Base-by-base conservation (phyloP, 2,797 vertebrate species). In the Sebastes matsubarae region DNA sequence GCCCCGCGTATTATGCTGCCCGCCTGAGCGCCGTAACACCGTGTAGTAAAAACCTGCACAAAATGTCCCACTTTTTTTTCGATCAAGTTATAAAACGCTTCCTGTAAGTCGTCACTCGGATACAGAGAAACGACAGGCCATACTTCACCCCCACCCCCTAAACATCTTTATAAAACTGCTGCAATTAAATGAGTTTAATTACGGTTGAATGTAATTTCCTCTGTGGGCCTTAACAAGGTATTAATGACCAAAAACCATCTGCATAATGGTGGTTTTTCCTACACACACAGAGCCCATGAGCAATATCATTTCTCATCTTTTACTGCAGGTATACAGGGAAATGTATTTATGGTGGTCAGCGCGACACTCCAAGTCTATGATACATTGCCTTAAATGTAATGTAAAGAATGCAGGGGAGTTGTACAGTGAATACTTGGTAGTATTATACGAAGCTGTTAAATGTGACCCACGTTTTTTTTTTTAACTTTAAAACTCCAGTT, bases 331-430 rank as follows among this genome's bases (percentile, higher is more conserved):
- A 79, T 72, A 88, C 87, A 93, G 87, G 86, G 85, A 91, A 82
- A 79, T 77, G 75, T 46, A 74, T 92, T 83, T 86, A 30, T 38
- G 69, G 34, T 79, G 78, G 72, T 71, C 64, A 75, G 68, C 65
- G 46, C 74, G 82, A 77, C 68, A 59, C 81, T 86, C 75, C 72
- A 57, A 57, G 85, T 87, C 69, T 87, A 42, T 82, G 78, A 90
- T 85, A 68, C 86, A 89, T 92, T 93, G 94, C 93, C 94, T 96
- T 95, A 95, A 92, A 87, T 87, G 81, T 91, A 87, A 84, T 76
- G 63, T 85, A 81, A 82, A 46, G 25, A 86, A 75, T 75, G 69
- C 72, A 76, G 87, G 55, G 68, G 64, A 73, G 25, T 57, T 75
- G 75, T 85, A 64, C 71, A 69, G 68, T 64, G 73, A 77, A 87